Evolutionary conservation across 1,140 invertebrate genomes (phyloP).

Genomic region (Ctenoplectra terminalis): DNA sequence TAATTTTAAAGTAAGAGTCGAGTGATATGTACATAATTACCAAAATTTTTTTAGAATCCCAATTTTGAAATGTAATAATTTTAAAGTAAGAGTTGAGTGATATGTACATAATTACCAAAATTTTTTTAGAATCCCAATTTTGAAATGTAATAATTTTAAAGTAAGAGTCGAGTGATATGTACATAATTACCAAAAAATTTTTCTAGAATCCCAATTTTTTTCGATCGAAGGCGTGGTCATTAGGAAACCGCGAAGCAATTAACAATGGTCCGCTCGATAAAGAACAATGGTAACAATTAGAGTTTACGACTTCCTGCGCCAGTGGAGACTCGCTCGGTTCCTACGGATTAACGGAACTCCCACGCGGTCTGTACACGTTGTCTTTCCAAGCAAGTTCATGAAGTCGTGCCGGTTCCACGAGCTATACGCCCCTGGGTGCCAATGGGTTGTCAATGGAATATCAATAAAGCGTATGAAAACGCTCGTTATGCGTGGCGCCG

Average conservation of each 20-base stretch:
- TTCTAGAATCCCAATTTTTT: background rate
- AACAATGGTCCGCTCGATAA: background rate
- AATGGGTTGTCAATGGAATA: constrained; percentile 53
- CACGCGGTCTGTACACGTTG: constrained; percentile 37
- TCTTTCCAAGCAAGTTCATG: constrained; percentile 55
- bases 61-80: no score
- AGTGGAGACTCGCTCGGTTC: constrained; percentile 50
- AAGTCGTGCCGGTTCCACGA: constrained; percentile 28
- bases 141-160: no score
- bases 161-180: no score
- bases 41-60: no score
- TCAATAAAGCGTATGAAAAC: constrained; percentile 44
- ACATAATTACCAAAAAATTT: background rate
- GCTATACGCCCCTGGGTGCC: constrained; percentile 38
- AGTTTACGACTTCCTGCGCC: constrained; percentile 59
- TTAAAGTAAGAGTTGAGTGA: no score
- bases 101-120: no score
- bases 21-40: no score
- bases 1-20: no score
- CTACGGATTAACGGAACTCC: constrained; percentile 67
- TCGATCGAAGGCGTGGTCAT: background rate
- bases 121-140: no score
- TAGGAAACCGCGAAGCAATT: background rate
- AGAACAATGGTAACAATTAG: constrained; percentile 62
- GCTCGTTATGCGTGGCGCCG: constrained; percentile 40